phyloP scores from a whole-genome alignment of 2,113 vertebrate genomes.

The Chloropsis hardwickii region DNA sequence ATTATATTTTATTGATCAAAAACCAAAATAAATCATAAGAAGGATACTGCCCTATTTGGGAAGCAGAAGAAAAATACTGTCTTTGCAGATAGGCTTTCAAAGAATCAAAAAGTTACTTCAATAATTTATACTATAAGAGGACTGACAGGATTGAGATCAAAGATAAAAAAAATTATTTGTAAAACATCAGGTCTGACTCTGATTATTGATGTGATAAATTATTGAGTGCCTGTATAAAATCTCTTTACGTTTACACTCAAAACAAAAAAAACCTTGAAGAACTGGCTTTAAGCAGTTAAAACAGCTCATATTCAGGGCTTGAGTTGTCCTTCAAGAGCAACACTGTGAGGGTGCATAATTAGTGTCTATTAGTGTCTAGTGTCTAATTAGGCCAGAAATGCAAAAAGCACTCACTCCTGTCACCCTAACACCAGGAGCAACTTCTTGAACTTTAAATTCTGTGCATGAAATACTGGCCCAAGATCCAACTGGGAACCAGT shows the following conservation, averaged over 20 bases:
- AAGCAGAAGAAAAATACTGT: conserved; percentile 9
- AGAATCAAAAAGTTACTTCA: conserved; percentile 54
- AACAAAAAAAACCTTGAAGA: conserved; percentile 42
- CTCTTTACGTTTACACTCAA: neutral
- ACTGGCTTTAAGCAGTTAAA: conserved; percentile 34
- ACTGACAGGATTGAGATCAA: conserved; percentile 51
- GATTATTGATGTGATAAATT: conserved; percentile 62
- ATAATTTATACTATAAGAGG: conserved; percentile 61
- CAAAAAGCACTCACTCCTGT: neutral
- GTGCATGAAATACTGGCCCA: neutral
- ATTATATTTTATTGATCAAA: conserved; percentile 67
- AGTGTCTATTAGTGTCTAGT: neutral
- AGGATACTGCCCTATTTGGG: conserved; percentile 19
- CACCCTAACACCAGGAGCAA: neutral
- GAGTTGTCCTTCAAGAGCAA: conserved; percentile 13
- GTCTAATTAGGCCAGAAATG: neutral
- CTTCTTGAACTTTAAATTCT: neutral
- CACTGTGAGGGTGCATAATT: neutral
- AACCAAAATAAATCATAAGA: neutral
- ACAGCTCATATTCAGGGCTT: neutral
- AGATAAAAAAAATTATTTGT: conserved; percentile 44
- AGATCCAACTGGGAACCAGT: neutral
- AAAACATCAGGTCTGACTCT: conserved; percentile 50
- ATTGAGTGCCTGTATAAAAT: conserved; percentile 35
- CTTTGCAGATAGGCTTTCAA: conserved; percentile 27